A percentile compares a stretch with the other conserved stretches of the same genome.
phyloP scores from a whole-genome alignment of 2,113 vertebrate species.

The Turnix velox region DNA sequence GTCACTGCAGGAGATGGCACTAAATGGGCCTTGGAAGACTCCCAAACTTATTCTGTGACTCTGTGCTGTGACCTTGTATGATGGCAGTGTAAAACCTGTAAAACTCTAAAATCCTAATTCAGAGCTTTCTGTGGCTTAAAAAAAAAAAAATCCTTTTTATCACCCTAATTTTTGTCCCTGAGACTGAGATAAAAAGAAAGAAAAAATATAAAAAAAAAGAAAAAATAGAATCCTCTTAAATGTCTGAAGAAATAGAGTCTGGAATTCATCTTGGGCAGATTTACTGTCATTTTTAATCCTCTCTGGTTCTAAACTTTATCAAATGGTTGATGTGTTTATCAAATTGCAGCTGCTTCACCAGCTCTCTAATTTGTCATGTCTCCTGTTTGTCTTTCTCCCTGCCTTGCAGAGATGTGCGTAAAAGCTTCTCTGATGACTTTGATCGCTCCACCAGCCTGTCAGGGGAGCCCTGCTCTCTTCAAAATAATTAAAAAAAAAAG shows the following conservation, averaged over 20 bases:
- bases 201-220: too few species aligned
- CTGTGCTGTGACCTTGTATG: neutral
- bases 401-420: neutral
- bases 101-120: neutral
- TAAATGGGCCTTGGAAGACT: too few species aligned
- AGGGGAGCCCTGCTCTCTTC: neutral
- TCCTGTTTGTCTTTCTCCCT: neutral
- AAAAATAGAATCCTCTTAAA: neutral
- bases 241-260: neutral
- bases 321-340: neutral
- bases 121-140: neutral
- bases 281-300: neutral
- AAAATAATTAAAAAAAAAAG: too few species aligned
- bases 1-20: too few species aligned
- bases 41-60: too few species aligned
- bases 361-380: neutral
- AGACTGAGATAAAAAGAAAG: too few species aligned
- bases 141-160: neutral
- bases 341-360: neutral
- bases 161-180: neutral
- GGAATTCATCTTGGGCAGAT: neutral
- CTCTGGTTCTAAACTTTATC: neutral
- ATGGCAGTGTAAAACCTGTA: neutral
- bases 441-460: neutral
- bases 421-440: neutral